Evolutionary conservation across 2,888 invertebrate genomes (phyloP), one percentile per base, ranked within the genome.

Genomic region (Drosophila neotestacea): DNA sequence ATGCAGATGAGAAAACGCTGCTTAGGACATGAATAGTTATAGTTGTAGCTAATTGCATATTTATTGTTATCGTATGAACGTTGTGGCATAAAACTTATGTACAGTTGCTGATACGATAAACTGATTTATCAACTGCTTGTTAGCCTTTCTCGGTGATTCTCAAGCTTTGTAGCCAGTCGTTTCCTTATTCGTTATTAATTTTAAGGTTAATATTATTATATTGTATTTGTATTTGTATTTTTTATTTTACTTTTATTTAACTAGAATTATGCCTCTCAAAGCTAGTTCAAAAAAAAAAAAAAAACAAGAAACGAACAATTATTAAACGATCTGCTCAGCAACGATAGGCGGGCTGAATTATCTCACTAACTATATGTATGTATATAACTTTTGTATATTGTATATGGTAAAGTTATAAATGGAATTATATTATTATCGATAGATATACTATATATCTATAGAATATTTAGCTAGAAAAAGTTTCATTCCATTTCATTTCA

Each of bases 291-390:
- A 56, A 62, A 62, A 64, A 67, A 61, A 62, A 52, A 47, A 52
- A 52, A 60, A 65, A 64, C n/a, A n/a, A n/a, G 55, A 52, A 48
- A 51, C 39, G 54, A n/a, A 54, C 42, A 51, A 58, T 41, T 32
- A 32, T 44, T 52, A 64, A 50, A 60, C 54, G 59, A 73, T 70
- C 74, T 78, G 70, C 77, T 79, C 79, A 79, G 79, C 79, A 80
- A 77, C 72, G 74, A 64, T 79, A 79, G 87, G 85, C 87, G 87
- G 85, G 87, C 79, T 80, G 79, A 82, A 70, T 87, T 85, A 71
- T 70, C 38, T 85, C 77, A 77, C 87, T 82, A 87, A 82, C 79
- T 85, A 82, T 71, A 63, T 54, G 61, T 73, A 64, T 65, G 48
- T 73, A 72, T 75, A 60, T 67, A 52, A 69, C 74, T 64, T 46